Evolutionary conservation across 2,113 vertebrate genomes (phyloP), one percentile per base, ranked within the genome.

Genomic region (Procavia capensis): DNA sequence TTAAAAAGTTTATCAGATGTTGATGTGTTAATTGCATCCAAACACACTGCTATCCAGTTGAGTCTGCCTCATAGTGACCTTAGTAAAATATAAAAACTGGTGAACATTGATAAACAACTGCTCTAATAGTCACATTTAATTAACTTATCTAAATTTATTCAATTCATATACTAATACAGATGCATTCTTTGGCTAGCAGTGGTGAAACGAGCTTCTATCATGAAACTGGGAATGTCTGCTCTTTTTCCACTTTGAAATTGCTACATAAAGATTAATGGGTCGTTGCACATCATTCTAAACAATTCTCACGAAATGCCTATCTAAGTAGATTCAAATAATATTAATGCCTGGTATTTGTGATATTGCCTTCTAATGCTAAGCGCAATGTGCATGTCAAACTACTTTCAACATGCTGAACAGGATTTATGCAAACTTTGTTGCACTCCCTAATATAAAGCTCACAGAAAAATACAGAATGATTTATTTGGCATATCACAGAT

Each of bases 231-330:
- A 89, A 59, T 92, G 22, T 64, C 29, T 93, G 20, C 0, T 85
- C 41, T 95, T 96, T 97, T 83, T 61, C 45, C 68, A 93, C 36
- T 93, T 75, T 86, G 24, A 85, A 96, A 93, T 79, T 57, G 29
- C 11, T 96, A n/a, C 2, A 45, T 85, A 93, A 94, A 84, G 95
- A 84, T 43, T 94, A 43, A 27, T 80, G 88, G 41, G 95, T 84
- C 41, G 79, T 96, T 97, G 97, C 47, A 59, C n/a, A 54, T 47
- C 41, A 59, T 79, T 82, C 86, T 94, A 98, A 97, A 96, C 78
- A 94, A 54, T 94, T 39, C 75, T 85, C 11, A 16, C 84, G 78
- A 85, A 92, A 85, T 59, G 19, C 8, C 74, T 96, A 75, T 80
- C 59, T 8, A 78, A 9, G 13, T 86, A 20, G 54, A 78, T 66